Evolutionary conservation across 2,888 invertebrate species (phyloP), one percentile per base, ranked within the genome.

Genomic region (Ellobium chinense): DNA sequence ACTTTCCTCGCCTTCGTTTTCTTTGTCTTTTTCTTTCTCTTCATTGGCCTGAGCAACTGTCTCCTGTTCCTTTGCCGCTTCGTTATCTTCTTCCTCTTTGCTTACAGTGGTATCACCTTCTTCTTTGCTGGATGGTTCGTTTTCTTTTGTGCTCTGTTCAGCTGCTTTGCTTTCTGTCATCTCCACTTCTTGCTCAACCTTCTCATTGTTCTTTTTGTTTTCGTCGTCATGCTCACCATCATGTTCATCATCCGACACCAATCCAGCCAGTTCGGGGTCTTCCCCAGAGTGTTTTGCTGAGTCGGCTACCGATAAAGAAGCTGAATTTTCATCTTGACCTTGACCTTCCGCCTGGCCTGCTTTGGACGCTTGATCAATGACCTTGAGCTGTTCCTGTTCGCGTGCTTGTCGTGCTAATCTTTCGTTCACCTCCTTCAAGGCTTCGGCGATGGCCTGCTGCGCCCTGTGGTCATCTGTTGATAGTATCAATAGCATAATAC

Each of bases 401-500:
- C 46, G 24, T 27, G 79, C 79, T 56, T 66, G 69, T 24, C 46
- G 29, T 14, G 78, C 78, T 37, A 78, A 27, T 31, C 36, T 68
- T 9, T 69, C 39, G 62, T 78, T 78, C 24, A 78, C 69, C 58
- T 78, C 69, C 21, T 36, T 39, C 56, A 78, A 12, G 18, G 78
- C 78, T 12, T 58, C 69, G 18, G 69, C 54, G 68, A 78, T 78
- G 7, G 78, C 66, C 18, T 60, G 68, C 60, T 78, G 69, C 2
- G 78, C 78, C 29, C 60, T 78, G 46, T 24, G 2, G 60, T 78
- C 78, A 18, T 39, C 78, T 78, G 78, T 12, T 9, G n/a, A n/a
- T n/a, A n/a, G n/a, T n/a, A n/a, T n/a, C n/a, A n/a, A n/a, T n/a
- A n/a, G n/a, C n/a, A n/a, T n/a, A n/a, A n/a, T n/a, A n/a, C n/a